Base-by-base conservation (phyloP, 53 echinoderm and acorn worm species). In the Pentamera pediparva region DNA sequence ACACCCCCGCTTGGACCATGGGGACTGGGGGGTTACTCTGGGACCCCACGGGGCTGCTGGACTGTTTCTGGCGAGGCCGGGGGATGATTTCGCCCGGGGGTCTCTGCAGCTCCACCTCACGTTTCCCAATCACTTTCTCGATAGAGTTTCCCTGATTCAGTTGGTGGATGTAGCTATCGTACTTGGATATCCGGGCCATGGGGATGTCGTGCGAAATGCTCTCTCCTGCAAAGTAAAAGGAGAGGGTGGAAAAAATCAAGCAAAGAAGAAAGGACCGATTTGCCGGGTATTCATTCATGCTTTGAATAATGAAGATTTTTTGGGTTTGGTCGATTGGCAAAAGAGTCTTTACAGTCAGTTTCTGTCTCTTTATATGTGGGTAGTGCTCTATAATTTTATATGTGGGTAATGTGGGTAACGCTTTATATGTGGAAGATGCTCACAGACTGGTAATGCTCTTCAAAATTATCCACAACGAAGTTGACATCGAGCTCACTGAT, bases 131-230 rank as follows among this genome's bases (percentile, higher is more conserved):
- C 80, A 94, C 82, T 63, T 90, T 87, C 72, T 89, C 81, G 51
- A 94, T 94, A 9, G 89, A 86, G 79, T 98, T 83, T 11, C 98
- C 98, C 26, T 88, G 91, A 77, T 92, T 85, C 39, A 98, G 86
- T 72, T 92, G 85, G 78, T 86, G 88, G 69, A 98, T 98, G 79
- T 98, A 98, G 79, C 91, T 91, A 80, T 98, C 98, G 37, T 96
- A 98, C 59, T 98, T 98, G 61, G 98, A 98, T 28, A 94, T 84
- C 32, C 94, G 74, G 39, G 87, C 62, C n/a, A 87, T 90, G 6
- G 94, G 90, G 31, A 90, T 82, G 48, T 94, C 94, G 62, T 89
- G 80, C 31, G 89, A 85, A 21, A 87, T 94, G 40, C 86, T 85
- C 74, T 87, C 90, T 18, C 94, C 94, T 94, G 84, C 24, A 32